Evolutionary conservation across 2,113 vertebrate genomes (phyloP), one percentile per base, ranked within the genome.

Genomic region (Rhadina sibilatrix): DNA sequence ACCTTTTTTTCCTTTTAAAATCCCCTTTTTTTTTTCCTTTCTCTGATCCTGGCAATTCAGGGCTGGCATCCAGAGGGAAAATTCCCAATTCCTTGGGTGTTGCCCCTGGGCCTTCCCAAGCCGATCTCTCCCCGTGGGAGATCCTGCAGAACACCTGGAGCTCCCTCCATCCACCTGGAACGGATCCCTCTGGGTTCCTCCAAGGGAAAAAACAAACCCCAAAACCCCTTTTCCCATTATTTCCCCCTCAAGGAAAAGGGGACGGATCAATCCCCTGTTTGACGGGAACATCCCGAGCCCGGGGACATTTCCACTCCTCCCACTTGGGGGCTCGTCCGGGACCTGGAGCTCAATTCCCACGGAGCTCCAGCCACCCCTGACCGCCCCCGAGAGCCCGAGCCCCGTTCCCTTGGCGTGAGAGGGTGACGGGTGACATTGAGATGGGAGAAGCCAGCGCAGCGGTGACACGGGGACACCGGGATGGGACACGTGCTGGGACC

Each of bases 381-480:
- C 35, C 2, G 27, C 83, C 23, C 3, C 11, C 2, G 25, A 37
- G 53, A 52, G 15, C 12, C 37, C 2, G 5, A 6, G 12, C 4
- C 40, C 33, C 28, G 0, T 56, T 54, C 19, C 59, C 49, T 38
- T 9, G 59, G 69, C 75, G 81, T 82, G 94, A 15, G 94, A 15
- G 83, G 33, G 68, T 28, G 89, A 31, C 68, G 71, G 74, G 47
- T 33, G 61, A 35, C 15, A 87, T 19, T 5, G 46, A 25, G 72
- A 94, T 92, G 95, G 83, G 93, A 46, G 84, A 78, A 87, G 89
- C 75, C 42, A 79, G 76, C 66, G 31, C 56, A 46, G 89, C 37
- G 42, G 65, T 23, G 90, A 74, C 49, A 11, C 3, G 9, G 49
- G 38, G 61, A 66, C 42, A 68, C 4, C 14, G 33, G 66, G 68